phyloP scores from a whole-genome alignment of 2,888 invertebrate genomes.

The Megaustenia siamemsis region DNA sequence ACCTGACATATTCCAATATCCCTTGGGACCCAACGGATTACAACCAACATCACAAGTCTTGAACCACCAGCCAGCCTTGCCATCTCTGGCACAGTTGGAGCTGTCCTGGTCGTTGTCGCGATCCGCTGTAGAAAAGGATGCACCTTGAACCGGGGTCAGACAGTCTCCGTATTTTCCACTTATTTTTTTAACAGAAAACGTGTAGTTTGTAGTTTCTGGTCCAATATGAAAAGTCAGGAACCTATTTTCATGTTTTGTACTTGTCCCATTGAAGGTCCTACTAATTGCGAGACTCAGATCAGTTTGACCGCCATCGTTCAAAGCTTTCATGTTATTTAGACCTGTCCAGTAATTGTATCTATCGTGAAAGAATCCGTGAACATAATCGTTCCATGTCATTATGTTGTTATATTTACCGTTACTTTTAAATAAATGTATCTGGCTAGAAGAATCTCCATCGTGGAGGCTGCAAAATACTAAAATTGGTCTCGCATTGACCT shows the following conservation, averaged over 20 bases:
- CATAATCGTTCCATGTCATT: slow-evolving; percentile 14
- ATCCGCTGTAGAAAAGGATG: background rate
- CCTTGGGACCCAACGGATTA: background rate
- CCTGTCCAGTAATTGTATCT: background rate
- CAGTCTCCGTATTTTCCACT: background rate
- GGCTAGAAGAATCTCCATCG: too few relatives aligned
- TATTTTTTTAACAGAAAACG: background rate
- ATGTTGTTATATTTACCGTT: background rate
- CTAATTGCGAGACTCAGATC: background rate
- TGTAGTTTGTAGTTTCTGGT: background rate
- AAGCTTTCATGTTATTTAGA: background rate
- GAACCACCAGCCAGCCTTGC: slow-evolving; percentile 26
- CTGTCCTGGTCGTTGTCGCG: background rate
- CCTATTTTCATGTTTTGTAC: too few relatives aligned
- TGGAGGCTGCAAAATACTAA: background rate
- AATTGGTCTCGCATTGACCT: background rate
- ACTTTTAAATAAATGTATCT: background rate
- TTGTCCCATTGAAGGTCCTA: background rate
- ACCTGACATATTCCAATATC: background rate
- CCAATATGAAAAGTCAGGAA: background rate
- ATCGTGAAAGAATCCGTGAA: background rate
- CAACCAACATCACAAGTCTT: background rate
- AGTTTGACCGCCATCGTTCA: background rate
- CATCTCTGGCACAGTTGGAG: background rate
- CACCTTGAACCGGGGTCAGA: background rate